Conservation (phyloP, 2,888 invertebrate genomes). For the Suillia variegata region DNA sequence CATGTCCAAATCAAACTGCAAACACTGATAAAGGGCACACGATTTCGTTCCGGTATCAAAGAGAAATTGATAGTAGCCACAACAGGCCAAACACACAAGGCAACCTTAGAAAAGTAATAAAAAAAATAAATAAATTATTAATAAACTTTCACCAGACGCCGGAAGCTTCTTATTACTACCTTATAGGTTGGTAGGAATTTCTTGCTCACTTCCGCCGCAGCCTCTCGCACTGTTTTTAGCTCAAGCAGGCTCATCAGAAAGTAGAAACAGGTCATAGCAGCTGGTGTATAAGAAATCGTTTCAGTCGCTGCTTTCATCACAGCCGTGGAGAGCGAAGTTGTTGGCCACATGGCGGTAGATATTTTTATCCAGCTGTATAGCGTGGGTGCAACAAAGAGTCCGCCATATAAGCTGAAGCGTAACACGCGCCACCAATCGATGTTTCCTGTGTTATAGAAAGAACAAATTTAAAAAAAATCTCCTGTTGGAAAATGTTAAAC, state of each 20-base stretch:
- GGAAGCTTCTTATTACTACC: conserved; percentile 31
- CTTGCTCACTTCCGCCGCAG: conserved; percentile 70
- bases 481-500: not conserved
- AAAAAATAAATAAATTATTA: not conserved
- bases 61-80: conserved; percentile 77
- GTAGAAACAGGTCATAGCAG: conserved; percentile 78
- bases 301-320: conserved; percentile 78
- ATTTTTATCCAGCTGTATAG: conserved; percentile 79
- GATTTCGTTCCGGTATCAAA: conserved; percentile 72
- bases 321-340: conserved; percentile 70
- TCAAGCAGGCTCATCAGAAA: conserved; percentile 78
- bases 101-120: conserved; percentile 63
- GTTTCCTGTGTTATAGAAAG: conserved; percentile 58
- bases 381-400: conserved; percentile 80
- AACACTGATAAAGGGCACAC: conserved; percentile 73
- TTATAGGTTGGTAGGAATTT: conserved; percentile 77
- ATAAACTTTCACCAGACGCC: not conserved
- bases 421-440: conserved; percentile 74
- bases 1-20: conserved; percentile 79
- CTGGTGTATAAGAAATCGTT: conserved; percentile 76
- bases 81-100: conserved; percentile 72
- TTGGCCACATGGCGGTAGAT: conserved; percentile 78
- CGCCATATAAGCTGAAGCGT: conserved; percentile 80
- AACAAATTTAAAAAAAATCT: not conserved
- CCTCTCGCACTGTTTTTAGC: conserved; percentile 67